Evolutionary conservation across 2,888 invertebrate genomes (phyloP).

Genomic region (Hydrotaea diabolus): DNA sequence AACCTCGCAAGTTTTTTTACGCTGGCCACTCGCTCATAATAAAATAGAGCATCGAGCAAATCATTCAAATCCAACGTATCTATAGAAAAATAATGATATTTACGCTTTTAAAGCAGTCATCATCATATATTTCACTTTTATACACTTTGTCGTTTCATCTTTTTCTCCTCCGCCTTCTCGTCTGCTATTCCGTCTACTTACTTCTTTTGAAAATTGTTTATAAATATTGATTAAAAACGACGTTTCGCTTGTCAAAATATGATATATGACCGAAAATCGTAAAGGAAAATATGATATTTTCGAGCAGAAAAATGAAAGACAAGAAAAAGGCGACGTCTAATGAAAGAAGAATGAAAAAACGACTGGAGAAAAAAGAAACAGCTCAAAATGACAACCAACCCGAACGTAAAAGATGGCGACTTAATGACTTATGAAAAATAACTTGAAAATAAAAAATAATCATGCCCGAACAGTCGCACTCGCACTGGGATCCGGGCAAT

Average conservation of each 20-base stretch:
- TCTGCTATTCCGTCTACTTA: background rate
- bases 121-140: constrained; percentile 42
- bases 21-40: background rate
- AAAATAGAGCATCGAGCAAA: background rate
- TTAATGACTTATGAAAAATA: constrained; percentile 70
- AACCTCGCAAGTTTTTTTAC: background rate
- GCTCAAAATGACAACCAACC: constrained; percentile 58
- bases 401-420: constrained; percentile 61
- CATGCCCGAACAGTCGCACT: constrained; percentile 31
- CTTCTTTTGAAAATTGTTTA: constrained; percentile 71
- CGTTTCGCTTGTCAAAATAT: constrained; percentile 77
- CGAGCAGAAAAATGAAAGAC: constrained; percentile 52
- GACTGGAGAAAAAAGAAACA: constrained; percentile 17
- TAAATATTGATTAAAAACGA: constrained; percentile 78
- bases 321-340: constrained; percentile 35
- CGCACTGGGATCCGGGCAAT: constrained; percentile 31
- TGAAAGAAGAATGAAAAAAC: constrained; percentile 30
- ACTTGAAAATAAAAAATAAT: constrained; percentile 66
- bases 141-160: background rate
- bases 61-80: constrained; percentile 29
- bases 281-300: constrained; percentile 62
- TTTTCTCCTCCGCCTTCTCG: constrained; percentile 4
- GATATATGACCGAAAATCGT: constrained; percentile 73
- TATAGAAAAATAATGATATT: constrained; percentile 53
- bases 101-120: constrained; percentile 44